Evolutionary conservation across 2,888 invertebrate species (phyloP).

Genomic region (Papilio protenor): DNA sequence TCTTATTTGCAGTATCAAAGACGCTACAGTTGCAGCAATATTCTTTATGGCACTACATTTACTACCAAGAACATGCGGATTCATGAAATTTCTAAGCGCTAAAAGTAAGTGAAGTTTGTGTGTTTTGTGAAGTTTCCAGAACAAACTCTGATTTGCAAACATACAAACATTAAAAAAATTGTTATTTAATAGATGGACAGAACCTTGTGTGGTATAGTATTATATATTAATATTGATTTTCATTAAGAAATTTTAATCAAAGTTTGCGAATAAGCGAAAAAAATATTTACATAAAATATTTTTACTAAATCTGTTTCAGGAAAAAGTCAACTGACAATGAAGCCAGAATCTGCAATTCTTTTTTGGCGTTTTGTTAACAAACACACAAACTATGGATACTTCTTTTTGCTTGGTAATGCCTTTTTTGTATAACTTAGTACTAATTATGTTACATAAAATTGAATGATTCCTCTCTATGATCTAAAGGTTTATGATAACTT

Average conservation of each 20-base stretch:
- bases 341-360: conserved; percentile 66
- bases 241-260: not conserved
- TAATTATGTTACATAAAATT: not conserved
- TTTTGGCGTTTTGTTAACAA: conserved; percentile 71
- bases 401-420: conserved; percentile 62
- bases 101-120: conserved; percentile 59
- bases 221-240: not conserved
- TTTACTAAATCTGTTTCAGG: conserved; percentile 54
- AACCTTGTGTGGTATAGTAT: no score
- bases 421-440: conserved; percentile 2
- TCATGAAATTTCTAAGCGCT: conserved; percentile 51
- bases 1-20: conserved; percentile 63
- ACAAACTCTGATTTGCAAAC: not conserved
- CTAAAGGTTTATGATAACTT: not conserved
- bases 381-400: conserved; percentile 67
- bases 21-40: conserved; percentile 61
- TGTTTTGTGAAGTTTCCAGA: not conserved
- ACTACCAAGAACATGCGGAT: conserved; percentile 58
- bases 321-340: conserved; percentile 62
- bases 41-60: conserved; percentile 59
- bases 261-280: not conserved
- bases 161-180: no score
- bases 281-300: not conserved
- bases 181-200: no score
- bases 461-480: no score